Conservation (phyloP, 2,113 vertebrate genomes). For the Dasypus novemcinctus region DNA sequence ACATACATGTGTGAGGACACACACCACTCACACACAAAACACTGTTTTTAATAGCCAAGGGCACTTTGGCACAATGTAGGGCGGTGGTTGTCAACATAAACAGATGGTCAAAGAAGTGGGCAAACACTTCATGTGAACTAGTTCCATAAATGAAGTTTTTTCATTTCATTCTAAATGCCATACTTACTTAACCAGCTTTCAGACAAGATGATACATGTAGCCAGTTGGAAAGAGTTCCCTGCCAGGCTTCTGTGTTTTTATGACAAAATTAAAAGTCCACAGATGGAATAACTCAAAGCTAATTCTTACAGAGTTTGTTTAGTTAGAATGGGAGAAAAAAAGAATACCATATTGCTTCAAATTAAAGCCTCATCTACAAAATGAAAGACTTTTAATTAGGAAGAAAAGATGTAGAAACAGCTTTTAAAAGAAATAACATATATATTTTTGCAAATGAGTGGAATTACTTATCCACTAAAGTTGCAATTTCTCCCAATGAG, state of each 20-base stretch:
- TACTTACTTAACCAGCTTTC: conserved; percentile 86
- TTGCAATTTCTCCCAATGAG: conserved; percentile 61
- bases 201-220: conserved; percentile 87
- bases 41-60: conserved; percentile 87
- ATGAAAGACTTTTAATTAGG: conserved; percentile 66
- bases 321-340: conserved; percentile 54
- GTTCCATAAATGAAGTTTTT: conserved; percentile 86
- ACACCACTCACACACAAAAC: conserved; percentile 76
- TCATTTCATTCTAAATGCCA: conserved; percentile 87
- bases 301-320: conserved; percentile 88
- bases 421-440: conserved; percentile 66
- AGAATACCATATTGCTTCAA: conserved; percentile 85
- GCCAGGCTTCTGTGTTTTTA: conserved; percentile 89
- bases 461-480: conserved; percentile 67
- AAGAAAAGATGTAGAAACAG: conserved; percentile 54
- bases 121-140: conserved; percentile 84
- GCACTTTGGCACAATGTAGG: conserved; percentile 87
- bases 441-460: conserved; percentile 66
- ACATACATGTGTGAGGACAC: conserved; percentile 78
- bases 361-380: conserved; percentile 81
- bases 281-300: conserved; percentile 90
- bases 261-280: conserved; percentile 89
- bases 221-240: conserved; percentile 86
- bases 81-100: conserved; percentile 88
- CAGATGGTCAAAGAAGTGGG: conserved; percentile 91